Base-by-base conservation (phyloP, 2,113 vertebrate species). In the Solenodon paradoxus region DNA sequence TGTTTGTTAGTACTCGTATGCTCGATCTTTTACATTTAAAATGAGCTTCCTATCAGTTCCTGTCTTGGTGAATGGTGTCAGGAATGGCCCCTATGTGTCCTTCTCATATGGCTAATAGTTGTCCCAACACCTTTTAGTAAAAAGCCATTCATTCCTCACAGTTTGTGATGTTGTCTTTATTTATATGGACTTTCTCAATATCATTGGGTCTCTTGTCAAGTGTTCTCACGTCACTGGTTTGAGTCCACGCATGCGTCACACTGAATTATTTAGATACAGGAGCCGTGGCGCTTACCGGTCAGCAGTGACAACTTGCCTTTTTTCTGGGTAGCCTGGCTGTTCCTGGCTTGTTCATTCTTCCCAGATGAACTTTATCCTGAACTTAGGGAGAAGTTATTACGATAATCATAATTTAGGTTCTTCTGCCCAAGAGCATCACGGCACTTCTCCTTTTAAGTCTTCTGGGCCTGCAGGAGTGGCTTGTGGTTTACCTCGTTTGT, bases 171-270 rank as follows among this genome's bases (percentile, higher is more conserved):
- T 32, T 35, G 13, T 68, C 35, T 68, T 68, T 42, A 20, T 66
- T 75, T 82, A 17, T 45, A 26, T 40, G 74, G 47, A n/a, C 40
- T 63, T 80, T 35, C 68, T 28, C 11, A 26, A 45, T 51, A 20
- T 59, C 5, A 32, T 22, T 49, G 51, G n/a, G 51, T 40, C 51
- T 59, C 38, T 68, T 38, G 32, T 66, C 49, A 10, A 22, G 3
- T 55, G 51, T 47, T 40, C 51, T n/a, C 3, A 51, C 40, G 61
- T n/a, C 3, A 51, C 40, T 51, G 32, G 57, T 51, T 35, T 28
- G 40, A 3, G 40, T 15, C 77, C 40, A 1, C 26, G 38, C 3
- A 0, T 40, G 26, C 22, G n/a, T 30, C 20, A 4, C 0, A 0
- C 13, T 7, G 10, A 5, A 17, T 32, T 26, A 4, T 28, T 45